Evolutionary conservation across 2,888 invertebrate species (phyloP).

Genomic region (Abrostola triplasia): DNA sequence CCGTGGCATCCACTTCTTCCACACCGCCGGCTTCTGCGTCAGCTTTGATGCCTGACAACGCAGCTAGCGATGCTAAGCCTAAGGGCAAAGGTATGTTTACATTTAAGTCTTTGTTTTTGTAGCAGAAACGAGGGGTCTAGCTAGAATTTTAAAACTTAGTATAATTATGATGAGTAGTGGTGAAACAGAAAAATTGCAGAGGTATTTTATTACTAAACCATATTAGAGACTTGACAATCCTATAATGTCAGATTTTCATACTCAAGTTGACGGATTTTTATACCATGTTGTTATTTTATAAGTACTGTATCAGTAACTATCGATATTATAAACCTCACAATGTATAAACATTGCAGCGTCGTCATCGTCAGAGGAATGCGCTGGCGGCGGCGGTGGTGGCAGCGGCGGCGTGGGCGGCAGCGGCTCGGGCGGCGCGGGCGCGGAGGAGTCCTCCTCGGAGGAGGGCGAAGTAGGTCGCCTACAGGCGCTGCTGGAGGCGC

Average conservation of each 20-base stretch:
- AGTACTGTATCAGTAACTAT: too few relatives aligned
- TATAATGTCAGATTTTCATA: too few relatives aligned
- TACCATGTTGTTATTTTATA: too few relatives aligned
- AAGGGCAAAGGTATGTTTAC: constrained; percentile 74
- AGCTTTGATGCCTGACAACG: constrained; percentile 84
- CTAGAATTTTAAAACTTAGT: too few relatives aligned
- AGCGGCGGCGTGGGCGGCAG: constrained; percentile 64
- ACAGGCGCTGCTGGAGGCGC: constrained; percentile 97
- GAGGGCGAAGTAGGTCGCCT: constrained; percentile 98
- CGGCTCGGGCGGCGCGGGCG: constrained; percentile 73
- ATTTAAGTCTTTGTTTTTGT: neutral
- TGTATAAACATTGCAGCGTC: constrained; percentile 59
- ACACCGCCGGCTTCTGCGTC: constrained; percentile 83
- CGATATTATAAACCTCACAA: too few relatives aligned
- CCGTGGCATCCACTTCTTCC: constrained; percentile 85
- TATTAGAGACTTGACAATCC: too few relatives aligned
- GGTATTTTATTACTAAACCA: too few relatives aligned
- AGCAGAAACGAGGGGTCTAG: too few relatives aligned
- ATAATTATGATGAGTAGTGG: too few relatives aligned
- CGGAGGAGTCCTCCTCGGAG: constrained; percentile 89
- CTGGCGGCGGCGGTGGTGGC: constrained; percentile 64
- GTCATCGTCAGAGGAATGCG: constrained; percentile 79
- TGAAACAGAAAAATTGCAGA: too few relatives aligned
- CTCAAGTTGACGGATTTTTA: too few relatives aligned
- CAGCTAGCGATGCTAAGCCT: constrained; percentile 79